Conservation (phyloP, 1,140 invertebrate species). For the Antheraea pernyi region DNA sequence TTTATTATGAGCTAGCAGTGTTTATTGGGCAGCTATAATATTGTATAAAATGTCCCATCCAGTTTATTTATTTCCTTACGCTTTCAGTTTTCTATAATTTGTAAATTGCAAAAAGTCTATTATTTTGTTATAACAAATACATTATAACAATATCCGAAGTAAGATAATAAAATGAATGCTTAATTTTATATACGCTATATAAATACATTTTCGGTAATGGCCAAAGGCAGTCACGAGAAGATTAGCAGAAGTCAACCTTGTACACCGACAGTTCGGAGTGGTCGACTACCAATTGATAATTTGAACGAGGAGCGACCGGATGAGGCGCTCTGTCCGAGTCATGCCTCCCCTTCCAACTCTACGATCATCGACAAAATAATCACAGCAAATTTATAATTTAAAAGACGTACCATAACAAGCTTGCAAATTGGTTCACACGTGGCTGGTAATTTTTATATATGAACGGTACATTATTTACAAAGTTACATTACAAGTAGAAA, state of each 20-base stretch:
- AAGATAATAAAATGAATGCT: too few relatives aligned
- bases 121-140: too few relatives aligned
- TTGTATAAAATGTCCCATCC: too few relatives aligned
- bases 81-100: too few relatives aligned
- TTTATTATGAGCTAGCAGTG: neutral
- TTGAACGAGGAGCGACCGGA: slow-evolving; percentile 59
- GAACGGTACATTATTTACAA: too few relatives aligned
- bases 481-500: too few relatives aligned
- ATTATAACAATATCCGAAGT: too few relatives aligned
- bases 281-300: slow-evolving; percentile 62
- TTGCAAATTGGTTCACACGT: too few relatives aligned
- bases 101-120: too few relatives aligned
- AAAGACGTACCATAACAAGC: too few relatives aligned
- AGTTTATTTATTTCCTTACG: too few relatives aligned
- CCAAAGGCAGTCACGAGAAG: slow-evolving; percentile 33
- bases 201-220: slow-evolving; percentile 18
- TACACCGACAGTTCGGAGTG: slow-evolving; percentile 44
- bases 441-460: too few relatives aligned
- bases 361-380: slow-evolving; percentile 45
- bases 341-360: slow-evolving; percentile 60
- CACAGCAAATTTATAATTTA: slow-evolving; percentile 23
- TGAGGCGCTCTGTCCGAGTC: slow-evolving; percentile 53
- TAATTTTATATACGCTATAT: neutral
- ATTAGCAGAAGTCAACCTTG: slow-evolving; percentile 35
- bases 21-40: neutral